Percentiles rank a stretch among this genome's conserved stretches.
Conservation (phyloP, 1,140 invertebrate species). For the Eupeodes corollae region DNA sequence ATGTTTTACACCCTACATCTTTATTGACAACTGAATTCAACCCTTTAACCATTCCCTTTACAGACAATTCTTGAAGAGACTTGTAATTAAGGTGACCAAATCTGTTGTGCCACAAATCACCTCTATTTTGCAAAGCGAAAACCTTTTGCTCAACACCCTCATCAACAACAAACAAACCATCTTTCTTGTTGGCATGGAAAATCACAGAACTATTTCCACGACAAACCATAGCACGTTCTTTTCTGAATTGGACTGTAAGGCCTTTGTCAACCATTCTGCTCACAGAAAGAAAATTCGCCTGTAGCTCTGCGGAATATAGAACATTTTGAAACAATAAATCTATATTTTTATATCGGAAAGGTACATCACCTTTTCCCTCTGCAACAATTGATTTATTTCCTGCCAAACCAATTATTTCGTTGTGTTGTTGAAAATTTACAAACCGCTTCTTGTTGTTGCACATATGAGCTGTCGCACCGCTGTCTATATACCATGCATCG, state of each 20-base stretch:
- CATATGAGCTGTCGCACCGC: slow-evolving; percentile 6
- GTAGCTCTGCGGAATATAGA: slow-evolving; percentile 4
- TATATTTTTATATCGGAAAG: background rate
- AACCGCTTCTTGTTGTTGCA: slow-evolving; percentile 1
- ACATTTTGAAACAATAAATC: slow-evolving; percentile 2
- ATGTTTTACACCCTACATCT: background rate
- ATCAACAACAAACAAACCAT: slow-evolving; percentile 6
- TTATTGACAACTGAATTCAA: background rate
- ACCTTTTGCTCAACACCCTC: too few species aligned
- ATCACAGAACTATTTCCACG: background rate
- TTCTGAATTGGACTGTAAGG: slow-evolving; percentile 3
- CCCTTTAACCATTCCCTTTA: background rate
- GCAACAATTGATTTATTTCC: slow-evolving; percentile 3
- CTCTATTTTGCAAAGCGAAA: background rate
- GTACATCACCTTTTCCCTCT: slow-evolving; percentile 1
- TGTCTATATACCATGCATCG: slow-evolving; percentile 7
- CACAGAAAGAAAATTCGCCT: slow-evolving; percentile 7
- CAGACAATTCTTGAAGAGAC: background rate
- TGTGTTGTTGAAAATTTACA: background rate
- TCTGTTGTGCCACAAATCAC: slow-evolving; percentile 5
- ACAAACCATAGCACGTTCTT: slow-evolving; percentile 1
- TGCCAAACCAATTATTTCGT: slow-evolving; percentile 2
- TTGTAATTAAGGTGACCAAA: slow-evolving; percentile 7
- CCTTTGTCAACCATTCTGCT: slow-evolving; percentile 4
- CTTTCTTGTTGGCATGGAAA: slow-evolving; percentile 1